A percentile compares a stretch with the other conserved stretches of the same genome.
These are phyloP conservation scores for Erpobdella octoculata DNA, from an alignment of 2,888 invertebrate species.

Conservation along the genomic window DNA sequence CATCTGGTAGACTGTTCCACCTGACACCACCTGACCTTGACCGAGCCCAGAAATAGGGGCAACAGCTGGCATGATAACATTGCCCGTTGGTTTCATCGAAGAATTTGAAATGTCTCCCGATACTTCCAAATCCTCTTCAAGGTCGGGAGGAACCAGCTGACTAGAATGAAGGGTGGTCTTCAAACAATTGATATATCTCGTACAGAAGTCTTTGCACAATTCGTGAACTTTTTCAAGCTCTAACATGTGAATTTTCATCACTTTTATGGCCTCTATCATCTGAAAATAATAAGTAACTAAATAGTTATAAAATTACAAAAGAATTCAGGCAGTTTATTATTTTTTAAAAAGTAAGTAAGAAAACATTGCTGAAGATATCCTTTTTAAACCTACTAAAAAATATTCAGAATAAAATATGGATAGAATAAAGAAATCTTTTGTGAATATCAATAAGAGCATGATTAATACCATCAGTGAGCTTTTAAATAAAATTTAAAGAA, in stretches of 20 bases:
- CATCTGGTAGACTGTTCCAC: slow-evolving; percentile 54
- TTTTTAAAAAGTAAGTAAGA: neutral
- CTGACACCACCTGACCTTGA: slow-evolving; percentile 48
- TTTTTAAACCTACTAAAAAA: neutral
- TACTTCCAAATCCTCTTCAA: slow-evolving; percentile 22
- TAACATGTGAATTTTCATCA: slow-evolving; percentile 78
- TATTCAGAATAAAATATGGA: no score
- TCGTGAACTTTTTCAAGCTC: slow-evolving; percentile 90
- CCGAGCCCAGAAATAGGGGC: slow-evolving; percentile 41
- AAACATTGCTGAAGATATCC: neutral
- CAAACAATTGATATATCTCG: slow-evolving; percentile 77
- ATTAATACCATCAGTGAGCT: no score
- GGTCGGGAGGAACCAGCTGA: slow-evolving; percentile 42
- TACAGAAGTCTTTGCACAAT: slow-evolving; percentile 86
- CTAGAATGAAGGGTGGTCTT: slow-evolving; percentile 60
- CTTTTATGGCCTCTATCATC: slow-evolving; percentile 82
- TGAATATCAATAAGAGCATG: no score
- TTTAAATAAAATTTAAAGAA: neutral
- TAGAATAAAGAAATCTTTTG: no score
- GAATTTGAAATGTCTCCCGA: neutral
- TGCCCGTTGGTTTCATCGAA: neutral
- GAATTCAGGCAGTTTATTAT: neutral
- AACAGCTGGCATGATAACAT: neutral
- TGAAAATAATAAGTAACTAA: slow-evolving; percentile 47
- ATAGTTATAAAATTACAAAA: neutral